Base-by-base conservation (phyloP, 2,797 vertebrate species). In the Cercopithecus mitis region DNA sequence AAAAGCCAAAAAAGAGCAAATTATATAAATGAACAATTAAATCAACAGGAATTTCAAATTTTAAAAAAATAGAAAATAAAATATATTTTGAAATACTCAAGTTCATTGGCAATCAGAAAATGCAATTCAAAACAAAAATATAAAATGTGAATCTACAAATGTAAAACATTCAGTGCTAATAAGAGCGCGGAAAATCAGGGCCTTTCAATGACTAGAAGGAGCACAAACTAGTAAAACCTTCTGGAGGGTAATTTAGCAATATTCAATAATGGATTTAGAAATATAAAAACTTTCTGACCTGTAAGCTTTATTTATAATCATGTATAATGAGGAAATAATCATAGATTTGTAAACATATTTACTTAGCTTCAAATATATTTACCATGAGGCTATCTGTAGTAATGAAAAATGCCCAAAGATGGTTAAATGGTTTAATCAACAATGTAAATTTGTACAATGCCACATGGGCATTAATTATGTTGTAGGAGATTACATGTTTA, bases 281-380 rank as follows among this genome's bases (percentile, higher is more conserved):
- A 72, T 47, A 81, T 36, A 72, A 24, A 55, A 12, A 70, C 7
- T 43, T 70, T 89, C 24, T 17, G 24, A 36, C 9, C 52, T 95
- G 2, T n/a, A 36, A 19, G 10, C 82, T 30, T 92, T 61, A 52
- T 12, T 61, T 89, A 39, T 3, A 85, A 17, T 73, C 55, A 70
- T 45, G 77, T 88, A 72, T 58, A 57, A 88, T 91, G 10, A 91
- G 50, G 33, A 94, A 88, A 94, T 73, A 55, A 93, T 41, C 39
- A 70, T 4, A n/a, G 5, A 41, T 67, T 55, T 50, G 33, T 36
- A 17, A 76, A 77, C 8, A 41, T 43, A 55, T 55, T 33, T 86
- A 47, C 39, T 76, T 82, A 82, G 15, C 9, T 94, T 77, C 57
- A 83, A 70, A 77, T 4, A 70, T 36, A 10, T 92, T 80, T 22